Evolutionary conservation across 2,113 vertebrate species (phyloP).

Genomic region (Psilopogon haemacephalus): DNA sequence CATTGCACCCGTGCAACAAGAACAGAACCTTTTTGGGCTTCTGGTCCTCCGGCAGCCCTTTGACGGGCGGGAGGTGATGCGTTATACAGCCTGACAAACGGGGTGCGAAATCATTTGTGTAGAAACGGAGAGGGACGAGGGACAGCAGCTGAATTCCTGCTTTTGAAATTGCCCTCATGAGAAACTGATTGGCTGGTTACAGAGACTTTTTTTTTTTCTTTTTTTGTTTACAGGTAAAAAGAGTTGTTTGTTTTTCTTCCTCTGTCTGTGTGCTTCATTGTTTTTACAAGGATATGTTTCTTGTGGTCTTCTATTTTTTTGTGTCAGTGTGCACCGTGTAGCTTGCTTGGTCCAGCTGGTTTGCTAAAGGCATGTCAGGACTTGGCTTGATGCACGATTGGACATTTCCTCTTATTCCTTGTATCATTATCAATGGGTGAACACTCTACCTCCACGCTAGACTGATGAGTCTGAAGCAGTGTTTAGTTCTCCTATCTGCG

Average conservation of each 20-base stretch:
- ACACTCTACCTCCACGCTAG: too few relatives aligned
- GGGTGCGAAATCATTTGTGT: neutral
- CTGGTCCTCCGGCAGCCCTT: neutral
- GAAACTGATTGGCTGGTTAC: neutral
- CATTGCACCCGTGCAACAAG: neutral
- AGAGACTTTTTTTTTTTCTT: neutral
- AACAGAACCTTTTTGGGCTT: neutral
- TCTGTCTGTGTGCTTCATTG: neutral
- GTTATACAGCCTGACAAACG: neutral
- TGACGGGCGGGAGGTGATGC: conserved; percentile 4
- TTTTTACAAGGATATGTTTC: accelerated
- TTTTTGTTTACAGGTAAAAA: neutral
- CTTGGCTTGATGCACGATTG: neutral
- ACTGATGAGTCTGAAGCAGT: neutral
- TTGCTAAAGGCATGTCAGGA: neutral
- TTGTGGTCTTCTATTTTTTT: neutral
- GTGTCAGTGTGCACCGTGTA: neutral
- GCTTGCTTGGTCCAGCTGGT: neutral
- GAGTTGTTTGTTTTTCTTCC: neutral
- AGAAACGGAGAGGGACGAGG: neutral
- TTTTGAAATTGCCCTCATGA: neutral
- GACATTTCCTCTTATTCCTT: neutral
- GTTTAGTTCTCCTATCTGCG: neutral
- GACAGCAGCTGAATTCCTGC: neutral
- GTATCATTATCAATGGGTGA: neutral